Evolutionary conservation across 2,113 vertebrate genomes (phyloP).

Genomic region (Podarcis raffonei): DNA sequence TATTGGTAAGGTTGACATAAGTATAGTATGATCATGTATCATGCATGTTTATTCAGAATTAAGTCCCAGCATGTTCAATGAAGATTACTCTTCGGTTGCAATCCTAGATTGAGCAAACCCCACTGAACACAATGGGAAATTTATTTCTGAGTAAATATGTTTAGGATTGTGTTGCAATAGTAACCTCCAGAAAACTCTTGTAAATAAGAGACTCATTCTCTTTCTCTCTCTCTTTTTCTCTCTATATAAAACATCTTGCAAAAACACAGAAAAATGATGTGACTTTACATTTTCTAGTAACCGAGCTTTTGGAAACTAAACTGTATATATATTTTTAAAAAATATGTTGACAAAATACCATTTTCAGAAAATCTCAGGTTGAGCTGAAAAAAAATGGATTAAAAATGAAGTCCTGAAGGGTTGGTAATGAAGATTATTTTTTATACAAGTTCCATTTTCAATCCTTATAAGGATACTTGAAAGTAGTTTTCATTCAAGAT

Average conservation of each 20-base stretch:
- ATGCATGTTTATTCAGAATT: no score
- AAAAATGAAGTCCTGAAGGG: background rate
- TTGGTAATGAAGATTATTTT: background rate
- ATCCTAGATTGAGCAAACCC: no score
- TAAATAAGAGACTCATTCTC: background rate
- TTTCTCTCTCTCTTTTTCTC: no score
- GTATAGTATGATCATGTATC: no score
- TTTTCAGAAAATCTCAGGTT: background rate
- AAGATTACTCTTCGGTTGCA: no score
- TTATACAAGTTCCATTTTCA: conserved; percentile 16
- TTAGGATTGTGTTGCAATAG: background rate
- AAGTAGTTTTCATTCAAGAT: conserved; percentile 14
- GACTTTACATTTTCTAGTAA: background rate
- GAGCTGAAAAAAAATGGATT: background rate
- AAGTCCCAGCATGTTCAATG: no score
- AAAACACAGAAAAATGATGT: background rate
- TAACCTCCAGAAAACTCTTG: background rate
- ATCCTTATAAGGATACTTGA: conserved; percentile 14
- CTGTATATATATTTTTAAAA: background rate
- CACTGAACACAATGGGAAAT: background rate
- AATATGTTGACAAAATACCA: background rate
- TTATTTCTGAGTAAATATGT: background rate
- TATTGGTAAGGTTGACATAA: background rate
- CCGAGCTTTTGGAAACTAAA: background rate
- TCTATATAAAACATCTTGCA: background rate